These are phyloP conservation scores for Papilio machaon DNA, from an alignment of 1,140 invertebrate genomes.

Conservation along the genomic window DNA sequence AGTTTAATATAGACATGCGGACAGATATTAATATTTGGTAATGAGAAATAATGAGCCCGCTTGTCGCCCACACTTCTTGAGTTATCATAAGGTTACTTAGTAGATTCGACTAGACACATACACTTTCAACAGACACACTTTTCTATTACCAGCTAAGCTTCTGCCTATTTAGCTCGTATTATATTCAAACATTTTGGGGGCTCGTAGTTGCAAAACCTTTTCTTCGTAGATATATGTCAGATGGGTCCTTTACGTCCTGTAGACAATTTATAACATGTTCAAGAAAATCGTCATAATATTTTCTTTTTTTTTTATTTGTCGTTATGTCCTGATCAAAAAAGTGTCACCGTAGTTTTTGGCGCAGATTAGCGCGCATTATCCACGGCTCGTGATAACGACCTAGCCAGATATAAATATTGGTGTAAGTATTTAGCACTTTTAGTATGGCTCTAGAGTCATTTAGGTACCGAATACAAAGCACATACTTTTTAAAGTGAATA, in stretches of 20 bases:
- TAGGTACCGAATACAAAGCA: background rate
- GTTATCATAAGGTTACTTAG: background rate
- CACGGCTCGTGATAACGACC: constrained; percentile 12
- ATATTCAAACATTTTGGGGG: too few relatives aligned
- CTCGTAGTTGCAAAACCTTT: too few relatives aligned
- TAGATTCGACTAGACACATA: background rate
- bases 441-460: background rate
- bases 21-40: background rate
- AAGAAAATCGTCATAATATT: too few relatives aligned
- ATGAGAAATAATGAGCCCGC: background rate
- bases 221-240: too few relatives aligned
- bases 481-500: too few relatives aligned
- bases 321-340: background rate
- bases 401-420: constrained; percentile 9
- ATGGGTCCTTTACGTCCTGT: too few relatives aligned
- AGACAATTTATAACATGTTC: too few relatives aligned
- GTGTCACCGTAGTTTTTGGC: background rate
- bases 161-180: too few relatives aligned
- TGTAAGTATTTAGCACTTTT: background rate
- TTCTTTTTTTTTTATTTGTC: background rate
- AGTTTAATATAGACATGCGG: constrained; percentile 4
- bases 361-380: constrained; percentile 12
- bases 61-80: background rate
- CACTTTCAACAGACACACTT: background rate
- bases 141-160: background rate